Evolutionary conservation across 2,113 vertebrate genomes (phyloP).

Genomic region (Phalacrocorax carbo): DNA sequence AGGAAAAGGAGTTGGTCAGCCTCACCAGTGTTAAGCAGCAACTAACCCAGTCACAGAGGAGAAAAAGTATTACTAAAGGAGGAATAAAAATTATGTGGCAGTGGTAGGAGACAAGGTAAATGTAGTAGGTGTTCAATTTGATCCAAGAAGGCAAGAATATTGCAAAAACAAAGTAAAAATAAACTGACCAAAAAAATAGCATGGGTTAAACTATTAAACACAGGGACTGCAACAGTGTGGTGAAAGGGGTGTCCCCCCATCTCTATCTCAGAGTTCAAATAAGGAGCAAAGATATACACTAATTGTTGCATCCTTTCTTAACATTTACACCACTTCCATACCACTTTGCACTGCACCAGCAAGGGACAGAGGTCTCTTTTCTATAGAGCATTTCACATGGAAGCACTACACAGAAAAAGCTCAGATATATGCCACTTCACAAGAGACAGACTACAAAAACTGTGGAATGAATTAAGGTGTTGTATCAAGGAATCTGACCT

Average conservation of each 20-base stretch:
- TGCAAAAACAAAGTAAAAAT: not conserved
- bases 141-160: not conserved
- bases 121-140: not conserved
- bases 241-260: not conserved
- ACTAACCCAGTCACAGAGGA: not conserved
- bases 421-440: not conserved
- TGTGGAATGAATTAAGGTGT: not conserved
- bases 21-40: not conserved
- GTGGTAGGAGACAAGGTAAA: not conserved
- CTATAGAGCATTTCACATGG: not conserved
- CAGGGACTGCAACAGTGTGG: not conserved
- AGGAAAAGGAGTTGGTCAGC: not conserved
- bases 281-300: not conserved
- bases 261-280: not conserved
- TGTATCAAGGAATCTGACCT: accelerated
- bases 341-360: not conserved
- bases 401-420: not conserved
- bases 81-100: not conserved
- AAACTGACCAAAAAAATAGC: accelerated
- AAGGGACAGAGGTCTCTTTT: not conserved
- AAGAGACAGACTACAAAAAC: not conserved
- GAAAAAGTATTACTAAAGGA: not conserved
- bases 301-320: not conserved
- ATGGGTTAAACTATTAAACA: not conserved
- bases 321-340: not conserved